Evolutionary conservation across 2,797 vertebrate species (phyloP).

Genomic region (Tapera naevia): DNA sequence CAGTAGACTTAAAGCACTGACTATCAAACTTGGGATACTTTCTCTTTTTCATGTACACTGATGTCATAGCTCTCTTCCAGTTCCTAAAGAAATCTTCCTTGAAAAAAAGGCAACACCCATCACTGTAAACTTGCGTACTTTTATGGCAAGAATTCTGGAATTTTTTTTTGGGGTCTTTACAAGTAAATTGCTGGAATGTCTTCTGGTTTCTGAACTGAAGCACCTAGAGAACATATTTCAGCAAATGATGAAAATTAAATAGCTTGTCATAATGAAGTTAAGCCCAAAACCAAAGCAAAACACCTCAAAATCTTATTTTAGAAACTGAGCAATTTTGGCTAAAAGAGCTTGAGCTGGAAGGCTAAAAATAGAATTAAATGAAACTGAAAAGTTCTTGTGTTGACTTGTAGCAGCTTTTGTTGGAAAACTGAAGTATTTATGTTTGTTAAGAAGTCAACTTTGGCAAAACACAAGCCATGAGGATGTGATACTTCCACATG

Average conservation of each 20-base stretch:
- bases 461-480: not conserved
- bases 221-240: not conserved
- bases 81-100: not conserved
- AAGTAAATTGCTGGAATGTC: not conserved
- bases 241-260: not conserved
- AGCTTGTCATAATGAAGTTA: not conserved
- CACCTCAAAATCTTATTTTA: not conserved
- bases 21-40: not conserved
- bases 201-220: not conserved
- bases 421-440: not conserved
- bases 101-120: not conserved
- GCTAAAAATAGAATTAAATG: not conserved
- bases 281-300: not conserved
- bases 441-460: not conserved
- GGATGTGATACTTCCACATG: not conserved
- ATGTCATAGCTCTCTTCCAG: not conserved
- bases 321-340: not conserved
- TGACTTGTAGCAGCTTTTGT: not conserved
- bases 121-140: not conserved
- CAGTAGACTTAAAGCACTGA: not conserved
- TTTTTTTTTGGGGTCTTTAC: not conserved
- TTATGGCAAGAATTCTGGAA: not conserved
- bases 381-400: not conserved
- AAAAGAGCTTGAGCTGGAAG: not conserved
- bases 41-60: not conserved